Base-by-base conservation (phyloP, 2,113 vertebrate species). In the Cryptoleucopteryx plumbea region DNA sequence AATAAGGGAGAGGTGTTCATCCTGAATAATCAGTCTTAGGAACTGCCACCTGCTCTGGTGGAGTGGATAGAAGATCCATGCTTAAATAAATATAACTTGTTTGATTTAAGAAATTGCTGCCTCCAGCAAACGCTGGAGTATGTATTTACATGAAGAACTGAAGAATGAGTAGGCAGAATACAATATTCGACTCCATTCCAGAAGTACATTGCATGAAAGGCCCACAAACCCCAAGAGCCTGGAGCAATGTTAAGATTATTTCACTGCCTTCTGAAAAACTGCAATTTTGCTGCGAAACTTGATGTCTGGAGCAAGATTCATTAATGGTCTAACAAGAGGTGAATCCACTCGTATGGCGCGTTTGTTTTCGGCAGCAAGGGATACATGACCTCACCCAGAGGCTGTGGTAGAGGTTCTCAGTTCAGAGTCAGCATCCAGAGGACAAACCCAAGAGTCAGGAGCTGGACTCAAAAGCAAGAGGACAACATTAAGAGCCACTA, bases 61-160 rank as follows among this genome's bases (percentile, higher is more conserved):
- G 78, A 96, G 78, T 61, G 53, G 66, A 52, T 72, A 91, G 58
- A 89, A 93, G 70, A 95, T 55, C 38, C n/a, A 61, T 5, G 2
- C 56, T 95, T 89, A 87, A 78, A 82, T 71, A 96, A 95, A 93
- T 86, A 55, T 16, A 81, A 91, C n/a, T 88, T 82, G 43, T 72
- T 93, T 80, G 72, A 86, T 65, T 90, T 70, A 10, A 94, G 90
- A 81, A 92, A 66, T 59, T 87, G 68, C 56, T 85, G 70, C 73
- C 56, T 93, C 52, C 52, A 87, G 81, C 40, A 84, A 93, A 74
- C 1, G 11, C 66, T 72, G 56, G 40, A 72, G 53, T 87, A 52
- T 36, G 42, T 38, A 79, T 71, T 90, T 87, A 82, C 78, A 82
- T 26, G 62, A 93, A 82, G 82, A 92, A 87, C 52, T 71, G 56